Evolutionary conservation across 2,888 invertebrate species (phyloP), one percentile per base, ranked within the genome.

Genomic region (Adela reaumurella): DNA sequence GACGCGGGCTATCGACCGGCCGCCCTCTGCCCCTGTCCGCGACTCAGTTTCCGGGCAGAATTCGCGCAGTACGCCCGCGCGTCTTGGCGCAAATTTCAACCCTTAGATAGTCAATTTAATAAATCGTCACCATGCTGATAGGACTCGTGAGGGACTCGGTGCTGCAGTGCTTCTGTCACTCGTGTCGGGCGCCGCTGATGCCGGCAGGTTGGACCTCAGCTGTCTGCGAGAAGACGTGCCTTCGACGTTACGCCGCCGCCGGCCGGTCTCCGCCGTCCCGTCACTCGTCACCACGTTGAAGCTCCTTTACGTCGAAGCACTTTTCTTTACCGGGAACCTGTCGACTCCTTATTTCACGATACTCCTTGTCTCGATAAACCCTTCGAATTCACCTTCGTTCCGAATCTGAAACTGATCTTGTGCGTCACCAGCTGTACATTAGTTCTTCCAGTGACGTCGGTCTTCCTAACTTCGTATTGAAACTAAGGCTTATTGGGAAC

Each of bases 111-210:
- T 69, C 65, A 67, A 74, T 69, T 71, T 59, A 63, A 70, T 61
- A 60, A 67, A 64, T 14, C 35, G 4, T 67, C 73, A 74, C 62
- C 70, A 93, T 93, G 93, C 81, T 93, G 83, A 91, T 93, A 83
- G 90, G 88, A 73, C 86, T 93, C 66, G 91, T 93, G 70, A 88
- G 91, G 77, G 92, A 93, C 77, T 93, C 92, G 71, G 91, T 93
- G 73, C 85, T 92, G 87, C 90, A 92, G 85, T 93, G 93, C 83
- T 92, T 93, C 84, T 93, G 93, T 83, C 92, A 92, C 81, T 89
- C 92, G 76, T 93, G 92, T 86, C 88, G 91, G 70, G 90, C 90
- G 63, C 92, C 92, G 58, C 81, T 84, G 61, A 71, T 90, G 66
- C 86, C 88, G 67, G 83, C 87, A 82, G 87, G 89, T 88, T 84